Percentiles rank a stretch among this genome's conserved stretches.
These are phyloP conservation scores for Dasyurus viverrinus DNA, from an alignment of 2,113 vertebrate species.

Conservation along the genomic window DNA sequence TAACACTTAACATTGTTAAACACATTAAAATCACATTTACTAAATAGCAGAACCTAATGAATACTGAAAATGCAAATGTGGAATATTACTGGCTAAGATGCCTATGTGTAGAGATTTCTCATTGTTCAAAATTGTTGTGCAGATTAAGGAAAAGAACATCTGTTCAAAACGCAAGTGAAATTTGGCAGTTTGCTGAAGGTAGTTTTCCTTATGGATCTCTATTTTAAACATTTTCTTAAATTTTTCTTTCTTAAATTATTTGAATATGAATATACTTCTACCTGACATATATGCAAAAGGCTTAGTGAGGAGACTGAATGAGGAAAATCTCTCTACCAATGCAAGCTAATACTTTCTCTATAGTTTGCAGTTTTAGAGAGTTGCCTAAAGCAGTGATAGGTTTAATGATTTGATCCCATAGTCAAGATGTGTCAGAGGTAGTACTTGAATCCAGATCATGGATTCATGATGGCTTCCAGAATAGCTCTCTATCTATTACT, in stretches of 20 bases:
- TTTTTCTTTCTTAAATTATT: conserved; percentile 12
- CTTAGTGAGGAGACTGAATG: background rate
- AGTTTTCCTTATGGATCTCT: conserved; percentile 57
- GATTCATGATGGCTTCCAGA: background rate
- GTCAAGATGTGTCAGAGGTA: background rate
- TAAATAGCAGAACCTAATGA: conserved; percentile 85
- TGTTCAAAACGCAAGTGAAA: conserved; percentile 76
- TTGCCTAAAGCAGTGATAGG: background rate
- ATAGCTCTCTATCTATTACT: background rate
- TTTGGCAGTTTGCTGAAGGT: conserved; percentile 53
- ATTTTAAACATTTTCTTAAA: conserved; percentile 47
- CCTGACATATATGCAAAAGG: background rate
- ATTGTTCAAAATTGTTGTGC: conserved; percentile 73
- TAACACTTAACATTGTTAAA: conserved; percentile 84
- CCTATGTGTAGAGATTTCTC: conserved; percentile 74
- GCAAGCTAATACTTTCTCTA: background rate
- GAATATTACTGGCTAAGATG: conserved; percentile 76
- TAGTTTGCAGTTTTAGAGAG: background rate
- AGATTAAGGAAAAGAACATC: conserved; percentile 69
- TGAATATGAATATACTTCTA: conserved; percentile 24
- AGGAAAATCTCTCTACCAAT: background rate
- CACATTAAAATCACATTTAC: conserved; percentile 87
- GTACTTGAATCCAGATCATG: background rate
- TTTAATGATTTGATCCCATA: background rate
- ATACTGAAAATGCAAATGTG: conserved; percentile 78